Evolutionary conservation across 2,113 vertebrate genomes (phyloP).

Genomic region (Psilopsiagon aymara): DNA sequence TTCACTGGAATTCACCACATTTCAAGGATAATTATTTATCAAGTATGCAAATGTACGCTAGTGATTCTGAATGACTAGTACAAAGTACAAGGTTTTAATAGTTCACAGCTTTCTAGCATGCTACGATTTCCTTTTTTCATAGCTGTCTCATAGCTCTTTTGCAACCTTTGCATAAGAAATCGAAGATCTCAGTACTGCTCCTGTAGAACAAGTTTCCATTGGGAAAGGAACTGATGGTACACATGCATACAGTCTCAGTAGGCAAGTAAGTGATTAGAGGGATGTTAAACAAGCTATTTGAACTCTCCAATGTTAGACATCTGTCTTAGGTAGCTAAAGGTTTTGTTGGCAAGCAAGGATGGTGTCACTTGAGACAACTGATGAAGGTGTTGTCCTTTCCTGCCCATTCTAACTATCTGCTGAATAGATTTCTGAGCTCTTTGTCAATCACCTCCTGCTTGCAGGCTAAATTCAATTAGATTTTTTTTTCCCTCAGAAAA

Average conservation of each 20-base stretch:
- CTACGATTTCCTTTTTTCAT: not conserved
- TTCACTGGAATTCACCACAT: not conserved
- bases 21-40: not conserved
- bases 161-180: not conserved
- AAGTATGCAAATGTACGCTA: not conserved
- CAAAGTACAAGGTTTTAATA: not conserved
- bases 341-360: not conserved
- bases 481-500: not conserved
- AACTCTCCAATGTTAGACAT: not conserved
- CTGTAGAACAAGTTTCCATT: not conserved
- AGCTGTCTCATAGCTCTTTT: not conserved
- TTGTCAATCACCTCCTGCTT: not conserved
- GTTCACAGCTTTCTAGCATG: not conserved
- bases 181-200: not conserved
- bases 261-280: not conserved
- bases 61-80: not conserved
- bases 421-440: not conserved
- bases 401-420: not conserved
- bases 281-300: not conserved
- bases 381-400: not conserved
- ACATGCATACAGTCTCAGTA: not conserved
- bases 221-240: not conserved
- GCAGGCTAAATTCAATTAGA: not conserved
- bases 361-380: not conserved
- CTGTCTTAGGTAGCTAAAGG: not conserved